Evolutionary conservation across 2,113 vertebrate species (phyloP).

Genomic region (Sceloporus undulatus): DNA sequence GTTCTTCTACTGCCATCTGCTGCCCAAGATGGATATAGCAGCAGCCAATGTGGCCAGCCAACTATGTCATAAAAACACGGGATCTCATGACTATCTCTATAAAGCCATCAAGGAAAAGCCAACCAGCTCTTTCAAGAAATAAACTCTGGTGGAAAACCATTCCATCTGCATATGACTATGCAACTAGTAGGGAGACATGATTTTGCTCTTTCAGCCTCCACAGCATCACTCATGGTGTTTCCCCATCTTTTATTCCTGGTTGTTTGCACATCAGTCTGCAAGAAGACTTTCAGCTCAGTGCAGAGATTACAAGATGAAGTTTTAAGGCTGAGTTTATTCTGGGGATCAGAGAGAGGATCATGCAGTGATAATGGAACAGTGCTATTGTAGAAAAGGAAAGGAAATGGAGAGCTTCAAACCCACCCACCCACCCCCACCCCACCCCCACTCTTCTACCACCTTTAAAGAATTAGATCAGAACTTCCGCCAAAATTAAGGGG

Average conservation of each 20-base stretch:
- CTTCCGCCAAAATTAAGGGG: background rate
- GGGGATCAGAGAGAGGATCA: background rate
- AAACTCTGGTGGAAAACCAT: rapidly evolving
- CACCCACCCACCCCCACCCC: background rate
- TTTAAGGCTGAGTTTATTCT: background rate
- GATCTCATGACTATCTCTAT: background rate
- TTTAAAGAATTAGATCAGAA: background rate
- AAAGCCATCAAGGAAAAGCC: background rate
- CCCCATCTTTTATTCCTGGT: rapidly evolving
- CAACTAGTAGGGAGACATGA: rapidly evolving
- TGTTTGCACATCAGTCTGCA: background rate
- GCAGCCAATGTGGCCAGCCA: background rate
- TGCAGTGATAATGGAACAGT: background rate
- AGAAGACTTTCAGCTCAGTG: slow-evolving; percentile 18
- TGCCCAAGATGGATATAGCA: slow-evolving; percentile 19
- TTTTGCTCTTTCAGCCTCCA: rapidly evolving
- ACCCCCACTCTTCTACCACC: background rate
- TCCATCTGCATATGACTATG: background rate
- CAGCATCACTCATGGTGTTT: background rate
- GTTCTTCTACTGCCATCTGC: slow-evolving; percentile 69
- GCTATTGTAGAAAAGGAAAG: background rate
- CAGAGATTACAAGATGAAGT: background rate
- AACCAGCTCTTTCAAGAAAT: background rate
- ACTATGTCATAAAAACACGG: background rate
- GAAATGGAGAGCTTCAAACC: background rate